These are phyloP conservation scores for Actinostola sp. DNA, from an alignment of 92 coral and sea anemone genomes.

Conservation along the genomic window DNA sequence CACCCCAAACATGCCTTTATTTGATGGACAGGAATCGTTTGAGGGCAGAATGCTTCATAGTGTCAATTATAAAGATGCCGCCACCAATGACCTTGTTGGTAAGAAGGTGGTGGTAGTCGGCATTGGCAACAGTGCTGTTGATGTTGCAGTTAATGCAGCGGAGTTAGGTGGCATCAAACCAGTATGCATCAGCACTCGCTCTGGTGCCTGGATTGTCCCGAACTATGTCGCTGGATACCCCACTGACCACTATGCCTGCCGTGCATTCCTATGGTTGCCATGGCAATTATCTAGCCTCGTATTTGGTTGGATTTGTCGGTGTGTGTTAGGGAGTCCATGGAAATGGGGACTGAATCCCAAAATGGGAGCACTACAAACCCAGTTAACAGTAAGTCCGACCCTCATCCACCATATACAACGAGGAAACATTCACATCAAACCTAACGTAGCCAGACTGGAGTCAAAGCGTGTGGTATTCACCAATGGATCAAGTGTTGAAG, in stretches of 20 bases:
- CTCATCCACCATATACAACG: slow-evolving; percentile 77
- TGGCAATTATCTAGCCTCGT: slow-evolving; percentile 63
- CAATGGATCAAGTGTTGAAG: slow-evolving; percentile 56
- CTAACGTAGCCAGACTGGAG: slow-evolving; percentile 61
- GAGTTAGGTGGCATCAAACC: slow-evolving; percentile 68
- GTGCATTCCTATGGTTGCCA: slow-evolving; percentile 81
- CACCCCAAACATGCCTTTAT: slow-evolving; percentile 60
- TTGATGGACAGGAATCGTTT: slow-evolving; percentile 66
- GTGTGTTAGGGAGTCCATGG: slow-evolving; percentile 73
- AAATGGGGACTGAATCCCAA: slow-evolving; percentile 75
- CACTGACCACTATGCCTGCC: slow-evolving; percentile 69
- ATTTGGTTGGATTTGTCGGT: slow-evolving; percentile 53
- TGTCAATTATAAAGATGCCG: slow-evolving; percentile 75
- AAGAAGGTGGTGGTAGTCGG: slow-evolving; percentile 78
- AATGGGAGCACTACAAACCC: slow-evolving; percentile 79
- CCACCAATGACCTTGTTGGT: slow-evolving; percentile 58
- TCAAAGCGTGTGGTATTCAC: slow-evolving; percentile 54
- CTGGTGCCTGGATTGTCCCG: slow-evolving; percentile 82
- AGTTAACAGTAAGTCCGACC: slow-evolving; percentile 81
- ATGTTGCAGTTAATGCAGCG: slow-evolving; percentile 70
- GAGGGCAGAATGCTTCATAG: slow-evolving; percentile 67
- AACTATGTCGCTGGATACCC: slow-evolving; percentile 77
- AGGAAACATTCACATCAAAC: slow-evolving; percentile 53
- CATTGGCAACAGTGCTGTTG: slow-evolving; percentile 87
- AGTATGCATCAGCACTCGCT: slow-evolving; percentile 64